phyloP scores from a whole-genome alignment of 2,797 vertebrate genomes.

The Gouania willdenowi region DNA sequence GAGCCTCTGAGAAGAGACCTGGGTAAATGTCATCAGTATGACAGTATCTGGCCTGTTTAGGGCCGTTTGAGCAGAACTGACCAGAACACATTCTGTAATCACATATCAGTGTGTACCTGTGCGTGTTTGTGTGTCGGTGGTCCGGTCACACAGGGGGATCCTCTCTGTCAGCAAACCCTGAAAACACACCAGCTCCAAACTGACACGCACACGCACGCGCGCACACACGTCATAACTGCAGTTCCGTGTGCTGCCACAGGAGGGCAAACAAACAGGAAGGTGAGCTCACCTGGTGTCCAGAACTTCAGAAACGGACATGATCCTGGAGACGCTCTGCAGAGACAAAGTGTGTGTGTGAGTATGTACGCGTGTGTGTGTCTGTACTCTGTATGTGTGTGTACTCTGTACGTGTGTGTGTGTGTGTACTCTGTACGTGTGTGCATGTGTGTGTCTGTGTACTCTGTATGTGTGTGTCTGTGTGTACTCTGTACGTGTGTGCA shows the following conservation, averaged over 20 bases:
- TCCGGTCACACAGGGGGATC: constrained; percentile 26
- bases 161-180: constrained; percentile 45
- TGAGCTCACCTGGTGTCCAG: constrained; percentile 46
- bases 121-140: not conserved
- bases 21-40: too few species aligned
- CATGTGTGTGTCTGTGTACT: constrained; percentile 15
- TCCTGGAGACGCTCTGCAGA: constrained; percentile 18
- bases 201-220: constrained; percentile 20
- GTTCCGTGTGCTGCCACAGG: not conserved
- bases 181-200: constrained; percentile 46
- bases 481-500: too few species aligned
- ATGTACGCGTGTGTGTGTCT: not conserved
- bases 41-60: too few species aligned
- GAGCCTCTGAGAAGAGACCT: too few species aligned
- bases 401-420: constrained; percentile 40
- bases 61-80: too few species aligned
- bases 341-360: not conserved
- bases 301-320: constrained; percentile 39
- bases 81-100: too few species aligned
- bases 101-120: constrained; percentile 13
- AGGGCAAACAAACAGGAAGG: too few species aligned
- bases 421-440: too few species aligned
- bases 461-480: constrained; percentile 15
- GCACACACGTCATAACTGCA: not conserved
- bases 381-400: constrained; percentile 25